These are phyloP conservation scores for Scolopax mira DNA, from an alignment of 2,113 vertebrate species.

Conservation along the genomic window DNA sequence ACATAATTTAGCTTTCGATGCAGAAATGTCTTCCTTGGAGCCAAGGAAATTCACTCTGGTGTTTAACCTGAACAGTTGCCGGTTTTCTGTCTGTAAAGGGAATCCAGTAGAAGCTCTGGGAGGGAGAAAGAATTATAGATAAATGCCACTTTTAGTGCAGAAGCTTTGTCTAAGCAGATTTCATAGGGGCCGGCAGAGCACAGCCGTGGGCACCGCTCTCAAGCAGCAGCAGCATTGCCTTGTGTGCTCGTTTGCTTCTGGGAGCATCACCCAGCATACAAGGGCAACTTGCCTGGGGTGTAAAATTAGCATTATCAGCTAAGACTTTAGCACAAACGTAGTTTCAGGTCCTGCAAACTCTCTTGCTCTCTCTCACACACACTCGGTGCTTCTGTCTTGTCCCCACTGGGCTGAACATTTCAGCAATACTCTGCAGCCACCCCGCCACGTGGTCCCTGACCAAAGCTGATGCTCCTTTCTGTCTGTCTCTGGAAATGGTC, in stretches of 20 bases:
- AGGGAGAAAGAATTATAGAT: slow-evolving; percentile 41
- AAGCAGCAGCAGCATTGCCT: background rate
- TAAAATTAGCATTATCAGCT: background rate
- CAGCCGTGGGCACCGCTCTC: background rate
- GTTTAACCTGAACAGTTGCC: slow-evolving; percentile 70
- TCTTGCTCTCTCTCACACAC: background rate
- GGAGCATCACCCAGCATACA: background rate
- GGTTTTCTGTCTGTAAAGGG: slow-evolving; percentile 56
- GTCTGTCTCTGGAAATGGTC: background rate
- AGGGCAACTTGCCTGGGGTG: background rate
- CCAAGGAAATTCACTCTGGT: slow-evolving; percentile 53
- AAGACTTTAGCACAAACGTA: background rate
- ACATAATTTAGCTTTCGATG: slow-evolving; percentile 50
- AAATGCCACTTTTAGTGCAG: background rate
- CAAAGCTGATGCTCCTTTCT: background rate
- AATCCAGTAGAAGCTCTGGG: slow-evolving; percentile 44
- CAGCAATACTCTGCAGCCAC: background rate
- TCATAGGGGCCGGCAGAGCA: background rate
- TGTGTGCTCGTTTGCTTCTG: background rate
- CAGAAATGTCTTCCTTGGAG: slow-evolving; percentile 53
- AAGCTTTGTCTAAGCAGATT: background rate
- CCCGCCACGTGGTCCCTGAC: accelerated
- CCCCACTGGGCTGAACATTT: background rate
- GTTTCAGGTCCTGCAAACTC: background rate
- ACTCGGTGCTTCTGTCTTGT: background rate